Base-by-base conservation (phyloP, 2,797 vertebrate species). In the Sebastes oblongus region DNA sequence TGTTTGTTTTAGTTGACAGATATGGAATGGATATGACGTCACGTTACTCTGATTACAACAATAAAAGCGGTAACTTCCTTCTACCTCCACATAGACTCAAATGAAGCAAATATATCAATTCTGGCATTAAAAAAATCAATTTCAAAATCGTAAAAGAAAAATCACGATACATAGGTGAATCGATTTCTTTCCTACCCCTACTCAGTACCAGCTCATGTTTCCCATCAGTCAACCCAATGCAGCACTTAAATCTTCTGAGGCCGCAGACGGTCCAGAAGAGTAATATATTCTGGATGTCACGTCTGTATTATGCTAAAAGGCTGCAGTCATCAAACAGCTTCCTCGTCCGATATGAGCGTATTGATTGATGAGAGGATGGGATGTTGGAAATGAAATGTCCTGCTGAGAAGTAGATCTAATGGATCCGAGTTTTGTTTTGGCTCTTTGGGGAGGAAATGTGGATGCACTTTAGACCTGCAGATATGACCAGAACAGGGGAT, bases 311-410 rank as follows among this genome's bases (percentile, higher is more conserved):
- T 67, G 73, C 75, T 87, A 65, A 90, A 82, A 89, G 81, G 84
- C 68, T 78, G 78, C 55, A 75, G 73, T 79, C 73, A 32, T 82
- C 82, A 76, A 85, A 77, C 76, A 39, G 75, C 56, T 56, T 82
- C 76, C 73, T 79, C 6, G 11, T 81, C 78, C 36, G 59, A 82
- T 82, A 86, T 85, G 78, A 81, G 50, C 22, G 10, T 86, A 91
- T 88, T 89, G 93, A 93, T 89, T 82, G 62, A 87, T 68, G 56
- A 80, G 59, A 46, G 32, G 68, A 81, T 72, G 73, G 72, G 18
- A 66, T 55, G 22, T 32, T 76, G 77, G 66, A 82, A 72, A 83
- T 74, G 30, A 89, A 62, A 86, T 39, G 42, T 71, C 34, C 69
- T 42, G 72, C 77, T 62, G 66, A 86, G 46, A 77, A 73, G 36